Base-by-base conservation (phyloP, 2,797 vertebrate species). In the Urophycis tenuis region DNA sequence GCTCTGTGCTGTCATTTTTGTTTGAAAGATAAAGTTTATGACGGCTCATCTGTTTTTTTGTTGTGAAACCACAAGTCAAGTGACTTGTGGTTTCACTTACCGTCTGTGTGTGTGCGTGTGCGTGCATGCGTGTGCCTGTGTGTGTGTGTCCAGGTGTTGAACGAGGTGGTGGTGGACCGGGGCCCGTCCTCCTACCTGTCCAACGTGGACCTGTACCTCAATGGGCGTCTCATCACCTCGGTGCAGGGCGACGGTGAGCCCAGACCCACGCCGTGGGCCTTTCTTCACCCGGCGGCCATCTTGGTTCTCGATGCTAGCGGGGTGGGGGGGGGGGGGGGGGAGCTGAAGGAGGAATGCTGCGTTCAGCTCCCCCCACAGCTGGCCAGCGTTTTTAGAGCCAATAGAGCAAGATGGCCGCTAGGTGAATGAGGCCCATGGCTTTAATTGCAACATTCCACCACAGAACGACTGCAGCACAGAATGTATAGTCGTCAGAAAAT, bases 171-270 rank as follows among this genome's bases (percentile, higher is more conserved):
- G 70, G 93, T 95, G 77, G 94, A 95, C 85, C 84, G 94, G 82
- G 94, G 94, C 1, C 93, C 94, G 0, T 95, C 94, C 30, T 94
- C 94, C 60, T 95, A 94, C 86, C 88, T 95, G 82, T 94, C 94
- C 39, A 95, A 95, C 1, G 93, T 95, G 34, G 94, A 95, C 81
- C 78, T 95, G 75, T 95, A 94, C 83, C 91, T 95, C 3, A 92
- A 94, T 17, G 93, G 93, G 73, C 90, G 94, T n/a, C 93, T 94
- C 83, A 95, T 95, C 83, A 95, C 94, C 8, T 94, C 94, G 0
- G 94, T 95, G 53, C 94, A 95, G 86, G 94, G 94, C 53, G 94
- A 95, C 4, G 94, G 94, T 95, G 45, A 86, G 87, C 29, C 30
- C 19, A 15, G 29, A 17, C 5, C 30, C 25, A 31, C 29, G 10